Evolutionary conservation across 2,888 invertebrate species (phyloP).

Genomic region (Ferdinandea cuprea): DNA sequence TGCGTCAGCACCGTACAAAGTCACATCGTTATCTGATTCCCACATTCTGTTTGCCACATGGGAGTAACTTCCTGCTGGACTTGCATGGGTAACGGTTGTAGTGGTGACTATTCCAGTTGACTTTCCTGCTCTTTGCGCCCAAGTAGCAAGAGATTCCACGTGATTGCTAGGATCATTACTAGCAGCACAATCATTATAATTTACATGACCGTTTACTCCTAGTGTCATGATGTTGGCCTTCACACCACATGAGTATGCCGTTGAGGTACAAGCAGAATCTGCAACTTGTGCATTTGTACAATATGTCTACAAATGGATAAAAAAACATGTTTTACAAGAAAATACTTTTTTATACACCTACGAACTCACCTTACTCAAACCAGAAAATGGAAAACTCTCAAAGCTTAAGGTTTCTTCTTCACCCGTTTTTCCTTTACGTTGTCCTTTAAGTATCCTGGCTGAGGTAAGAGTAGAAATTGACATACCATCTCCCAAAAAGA

Average conservation of each 20-base stretch:
- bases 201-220: constrained; percentile 88
- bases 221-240: constrained; percentile 88
- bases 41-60: constrained; percentile 87
- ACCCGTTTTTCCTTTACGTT: constrained; percentile 84
- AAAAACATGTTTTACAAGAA: background rate
- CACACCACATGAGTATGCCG: constrained; percentile 88
- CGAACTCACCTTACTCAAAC: constrained; percentile 85
- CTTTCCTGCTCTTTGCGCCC: constrained; percentile 87
- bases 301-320: constrained; percentile 83
- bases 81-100: constrained; percentile 91
- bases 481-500: constrained; percentile 86
- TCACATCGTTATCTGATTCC: constrained; percentile 87
- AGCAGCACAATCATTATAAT: constrained; percentile 86
- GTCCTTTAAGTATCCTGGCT: constrained; percentile 87
- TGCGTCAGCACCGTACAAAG: constrained; percentile 67
- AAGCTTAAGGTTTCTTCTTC: constrained; percentile 86
- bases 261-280: constrained; percentile 89
- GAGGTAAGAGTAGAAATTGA: constrained; percentile 88
- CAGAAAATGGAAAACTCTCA: constrained; percentile 86
- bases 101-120: constrained; percentile 89
- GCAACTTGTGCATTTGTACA: constrained; percentile 87
- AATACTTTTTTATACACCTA: background rate
- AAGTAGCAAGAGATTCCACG: constrained; percentile 87
- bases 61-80: constrained; percentile 87
- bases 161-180: constrained; percentile 85